phyloP scores from a whole-genome alignment of 1,140 invertebrate species.

The Scaptomyza graminum region DNA sequence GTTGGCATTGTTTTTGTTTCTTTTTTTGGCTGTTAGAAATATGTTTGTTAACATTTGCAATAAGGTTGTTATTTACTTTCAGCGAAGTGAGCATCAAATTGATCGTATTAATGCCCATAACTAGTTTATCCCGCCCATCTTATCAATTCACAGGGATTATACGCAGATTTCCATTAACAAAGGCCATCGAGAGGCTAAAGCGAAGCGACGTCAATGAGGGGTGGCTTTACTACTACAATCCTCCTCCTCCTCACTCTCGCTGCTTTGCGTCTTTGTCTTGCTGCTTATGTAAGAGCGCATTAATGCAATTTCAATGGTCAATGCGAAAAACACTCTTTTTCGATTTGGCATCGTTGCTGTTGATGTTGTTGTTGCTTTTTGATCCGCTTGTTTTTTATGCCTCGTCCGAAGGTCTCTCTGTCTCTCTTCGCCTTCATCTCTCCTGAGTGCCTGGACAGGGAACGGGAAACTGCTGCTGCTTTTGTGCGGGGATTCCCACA shows the following conservation, averaged over 20 bases:
- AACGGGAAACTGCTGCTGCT: not conserved
- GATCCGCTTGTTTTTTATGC: slow-evolving; percentile 77
- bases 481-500: slow-evolving; percentile 61
- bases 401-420: not conserved
- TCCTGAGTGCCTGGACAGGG: not conserved
- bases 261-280: not conserved
- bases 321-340: slow-evolving; percentile 71
- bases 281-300: slow-evolving; percentile 41
- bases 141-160: slow-evolving; percentile 80
- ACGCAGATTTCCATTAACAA: slow-evolving; percentile 81
- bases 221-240: slow-evolving; percentile 8
- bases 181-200: slow-evolving; percentile 22
- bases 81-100: slow-evolving; percentile 83
- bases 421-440: no score
- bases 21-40: slow-evolving; percentile 21
- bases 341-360: slow-evolving; percentile 55
- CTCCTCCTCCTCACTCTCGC: not conserved
- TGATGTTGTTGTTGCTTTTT: slow-evolving; percentile 51
- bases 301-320: slow-evolving; percentile 81
- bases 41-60: slow-evolving; percentile 56
- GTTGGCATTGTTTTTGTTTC: not conserved
- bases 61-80: slow-evolving; percentile 80
- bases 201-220: slow-evolving; percentile 15
- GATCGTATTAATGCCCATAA: slow-evolving; percentile 84
- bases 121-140: slow-evolving; percentile 83